A percentile compares a stretch with the other conserved stretches of the same genome.
Conservation (phyloP, 1,140 invertebrate species). For the Episyrphus balteatus region DNA sequence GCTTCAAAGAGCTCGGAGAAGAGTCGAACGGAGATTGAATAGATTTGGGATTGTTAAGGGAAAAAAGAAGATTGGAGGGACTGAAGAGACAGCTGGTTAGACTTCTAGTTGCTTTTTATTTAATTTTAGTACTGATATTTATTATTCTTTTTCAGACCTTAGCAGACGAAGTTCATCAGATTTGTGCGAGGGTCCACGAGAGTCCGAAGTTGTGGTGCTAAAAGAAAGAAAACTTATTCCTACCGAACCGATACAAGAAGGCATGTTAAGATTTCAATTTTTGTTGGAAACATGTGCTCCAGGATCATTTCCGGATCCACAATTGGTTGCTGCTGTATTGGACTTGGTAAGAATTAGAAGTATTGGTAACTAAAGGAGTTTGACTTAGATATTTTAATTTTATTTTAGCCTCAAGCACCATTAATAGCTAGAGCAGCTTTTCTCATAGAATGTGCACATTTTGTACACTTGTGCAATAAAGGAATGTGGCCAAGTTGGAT, state of each 20-base stretch:
- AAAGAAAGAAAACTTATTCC: slow-evolving; percentile 74
- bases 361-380: background rate
- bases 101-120: slow-evolving; percentile 42
- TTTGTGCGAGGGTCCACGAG: slow-evolving; percentile 60
- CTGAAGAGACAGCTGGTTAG: slow-evolving; percentile 68
- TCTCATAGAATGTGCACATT: slow-evolving; percentile 87
- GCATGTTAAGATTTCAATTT: slow-evolving; percentile 76
- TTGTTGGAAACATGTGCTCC: slow-evolving; percentile 90
- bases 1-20: slow-evolving; percentile 64
- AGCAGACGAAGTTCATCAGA: slow-evolving; percentile 75
- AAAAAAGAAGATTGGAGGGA: slow-evolving; percentile 74
- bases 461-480: slow-evolving; percentile 95
- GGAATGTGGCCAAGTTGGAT: slow-evolving; percentile 97
- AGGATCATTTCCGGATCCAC: slow-evolving; percentile 88
- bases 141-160: slow-evolving; percentile 45
- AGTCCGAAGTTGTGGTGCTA: slow-evolving; percentile 75
- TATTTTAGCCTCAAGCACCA: slow-evolving; percentile 78
- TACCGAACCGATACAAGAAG: slow-evolving; percentile 59
- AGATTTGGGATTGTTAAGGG: slow-evolving; percentile 51
- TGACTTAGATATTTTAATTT: background rate
- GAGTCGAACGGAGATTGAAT: slow-evolving; percentile 75
- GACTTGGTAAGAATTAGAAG: slow-evolving; percentile 70
- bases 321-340: slow-evolving; percentile 86
- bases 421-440: slow-evolving; percentile 82
- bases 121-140: background rate